phyloP scores from a whole-genome alignment of 2,797 vertebrate species.

The Hoplostethus atlanticus region DNA sequence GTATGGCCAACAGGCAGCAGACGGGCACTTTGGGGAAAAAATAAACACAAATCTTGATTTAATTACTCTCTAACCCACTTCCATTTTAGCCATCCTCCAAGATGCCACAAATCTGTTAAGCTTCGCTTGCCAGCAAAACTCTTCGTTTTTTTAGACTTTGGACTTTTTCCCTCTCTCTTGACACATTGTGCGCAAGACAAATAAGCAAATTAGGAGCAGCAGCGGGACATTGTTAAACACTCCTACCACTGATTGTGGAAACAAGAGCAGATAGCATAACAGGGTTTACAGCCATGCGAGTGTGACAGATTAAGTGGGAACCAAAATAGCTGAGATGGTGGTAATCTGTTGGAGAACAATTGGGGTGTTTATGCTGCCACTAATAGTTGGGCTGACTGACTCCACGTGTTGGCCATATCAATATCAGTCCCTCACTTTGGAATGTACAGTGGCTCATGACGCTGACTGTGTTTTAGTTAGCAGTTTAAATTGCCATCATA shows the following conservation, averaged over 20 bases:
- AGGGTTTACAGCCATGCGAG: slow-evolving; percentile 32
- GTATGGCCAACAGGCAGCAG: slow-evolving; percentile 41
- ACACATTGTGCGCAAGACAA: slow-evolving; percentile 49
- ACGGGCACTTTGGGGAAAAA: slow-evolving; percentile 26
- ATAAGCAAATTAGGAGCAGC: slow-evolving; percentile 42
- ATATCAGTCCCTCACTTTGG: background rate
- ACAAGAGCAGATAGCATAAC: slow-evolving; percentile 30
- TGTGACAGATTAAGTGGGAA: slow-evolving; percentile 50
- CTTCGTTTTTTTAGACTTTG: slow-evolving; percentile 22
- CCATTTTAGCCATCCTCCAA: slow-evolving; percentile 28
- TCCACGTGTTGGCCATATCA: slow-evolving; percentile 7
- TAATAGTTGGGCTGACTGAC: slow-evolving; percentile 20
- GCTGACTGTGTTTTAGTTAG: background rate
- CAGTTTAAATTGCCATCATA: background rate
- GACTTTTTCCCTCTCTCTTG: slow-evolving; percentile 20
- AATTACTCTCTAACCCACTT: slow-evolving; percentile 47
- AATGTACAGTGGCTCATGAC: background rate
- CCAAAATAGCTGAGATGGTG: slow-evolving; percentile 53
- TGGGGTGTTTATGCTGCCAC: slow-evolving; percentile 26
- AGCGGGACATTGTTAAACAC: slow-evolving; percentile 48
- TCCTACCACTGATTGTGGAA: slow-evolving; percentile 43
- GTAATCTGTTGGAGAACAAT: slow-evolving; percentile 40
- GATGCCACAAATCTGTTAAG: slow-evolving; percentile 51
- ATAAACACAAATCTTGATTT: slow-evolving; percentile 65
- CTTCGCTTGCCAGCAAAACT: slow-evolving; percentile 45